Conservation (phyloP, 2,113 vertebrate genomes). For the Ovis aries region ARS-UI_Ramb_v3.0 NC_056063.1:22608001-22608500, state of each 20-base stretch:
- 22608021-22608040: not conserved
- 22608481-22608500: not conserved
- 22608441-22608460: not conserved
- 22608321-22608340: not conserved
- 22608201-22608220: not conserved
- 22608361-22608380: not conserved
- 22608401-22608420: not conserved
- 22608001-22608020: slow-evolving; percentile 29
- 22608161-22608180: not conserved
- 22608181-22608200: not conserved
- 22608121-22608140: not conserved
- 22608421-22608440: not conserved
- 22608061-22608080: not conserved
- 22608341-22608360: not conserved
- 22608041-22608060: not conserved
- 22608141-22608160: not conserved
- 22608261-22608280: not conserved
- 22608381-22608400: not conserved
- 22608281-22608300: not conserved
- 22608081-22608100: not conserved
- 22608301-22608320: not conserved
- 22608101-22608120: not conserved
- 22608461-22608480: not conserved
- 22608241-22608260: not conserved
- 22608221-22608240: not conserved